Evolutionary conservation across 2,113 vertebrate genomes (phyloP), one percentile per base, ranked within the genome.

Genomic region (Toxostoma redivivum): DNA sequence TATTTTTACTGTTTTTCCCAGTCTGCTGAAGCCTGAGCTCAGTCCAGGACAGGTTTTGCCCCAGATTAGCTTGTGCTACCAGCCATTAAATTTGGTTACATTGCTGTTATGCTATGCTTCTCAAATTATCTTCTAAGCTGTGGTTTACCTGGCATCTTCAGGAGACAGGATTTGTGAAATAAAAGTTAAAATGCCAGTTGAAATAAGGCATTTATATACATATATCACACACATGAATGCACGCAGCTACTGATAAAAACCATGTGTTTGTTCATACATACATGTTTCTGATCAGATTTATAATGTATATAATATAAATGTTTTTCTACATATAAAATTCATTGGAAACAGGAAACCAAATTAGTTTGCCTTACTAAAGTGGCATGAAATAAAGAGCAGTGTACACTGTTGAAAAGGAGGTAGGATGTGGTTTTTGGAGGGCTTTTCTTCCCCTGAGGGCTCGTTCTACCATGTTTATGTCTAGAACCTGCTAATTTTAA

Each of bases 401-500:
- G 0, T 22, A 21, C 15, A 12, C n/a, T 73, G 57, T 5, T 81
- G 56, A 73, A 88, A 81, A 65, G 42, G 65, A 80, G 35, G 64
- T 81, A 12, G 12, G 22, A 47, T 81, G 64, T 51, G 67, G 33
- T 0, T 25, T 95, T 66, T 77, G 66, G 79, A 92, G 30, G 35
- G 17, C 30, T 80, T 91, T 90, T 69, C 80, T 70, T 61, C 51
- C 74, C 86, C 62, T 17, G 19, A 71, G 86, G 76, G 58, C 64
- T 93, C 13, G 2, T 86, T 85, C 62, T 57, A 65, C 54, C 37
- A n/a, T 44, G n/a, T 56, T 82, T 62, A 50, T 66, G 24, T 22
- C 79, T 77, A 54, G 65, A 92, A 57, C 38, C 58, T 54, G 62
- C n/a, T 93, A 33, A 86, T 92, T 95, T 83, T 90, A 88, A 90